phyloP scores from a whole-genome alignment of 2,888 invertebrate species.

The Acheta domesticus region DNA sequence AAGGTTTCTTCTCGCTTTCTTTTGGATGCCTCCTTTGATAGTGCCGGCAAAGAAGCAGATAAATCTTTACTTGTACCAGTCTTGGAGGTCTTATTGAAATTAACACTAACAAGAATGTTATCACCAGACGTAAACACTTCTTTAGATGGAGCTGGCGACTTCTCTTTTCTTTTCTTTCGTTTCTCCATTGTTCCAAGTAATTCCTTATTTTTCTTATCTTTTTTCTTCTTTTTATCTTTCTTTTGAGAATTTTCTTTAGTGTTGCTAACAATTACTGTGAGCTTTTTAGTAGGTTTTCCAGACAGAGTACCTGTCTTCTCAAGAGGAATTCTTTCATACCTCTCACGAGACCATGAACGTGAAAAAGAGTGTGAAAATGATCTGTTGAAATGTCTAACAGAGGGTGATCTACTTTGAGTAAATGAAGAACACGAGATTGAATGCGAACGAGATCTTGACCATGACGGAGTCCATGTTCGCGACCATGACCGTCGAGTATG shows the following conservation, averaged over 20 bases:
- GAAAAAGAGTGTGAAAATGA: slow-evolving; percentile 39
- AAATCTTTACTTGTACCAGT: slow-evolving; percentile 45
- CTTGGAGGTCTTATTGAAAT: slow-evolving; percentile 59
- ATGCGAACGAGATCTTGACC: slow-evolving; percentile 58
- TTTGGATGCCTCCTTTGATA: slow-evolving; percentile 31
- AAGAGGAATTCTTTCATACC: slow-evolving; percentile 34
- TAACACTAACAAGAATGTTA: slow-evolving; percentile 88
- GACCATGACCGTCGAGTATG: slow-evolving; percentile 33
- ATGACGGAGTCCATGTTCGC: slow-evolving; percentile 53
- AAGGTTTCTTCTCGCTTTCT: slow-evolving; percentile 43
- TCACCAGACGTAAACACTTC: slow-evolving; percentile 91
- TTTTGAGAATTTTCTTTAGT: slow-evolving; percentile 49
- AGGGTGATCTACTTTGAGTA: slow-evolving; percentile 32
- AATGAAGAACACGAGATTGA: slow-evolving; percentile 34
- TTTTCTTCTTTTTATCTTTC: slow-evolving; percentile 41
- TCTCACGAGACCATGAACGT: slow-evolving; percentile 39
- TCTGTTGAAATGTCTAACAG: slow-evolving; percentile 33
- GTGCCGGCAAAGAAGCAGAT: slow-evolving; percentile 35
- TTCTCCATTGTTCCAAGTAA: slow-evolving; percentile 34
- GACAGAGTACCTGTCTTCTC: slow-evolving; percentile 29
- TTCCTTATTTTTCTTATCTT: slow-evolving; percentile 48
- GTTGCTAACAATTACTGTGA: slow-evolving; percentile 59
- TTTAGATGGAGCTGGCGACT: slow-evolving; percentile 68
- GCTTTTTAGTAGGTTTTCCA: slow-evolving; percentile 50
- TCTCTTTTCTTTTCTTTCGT: slow-evolving; percentile 41